Conservation (phyloP, 2,888 invertebrate species). For the Andrena praecox region DNA sequence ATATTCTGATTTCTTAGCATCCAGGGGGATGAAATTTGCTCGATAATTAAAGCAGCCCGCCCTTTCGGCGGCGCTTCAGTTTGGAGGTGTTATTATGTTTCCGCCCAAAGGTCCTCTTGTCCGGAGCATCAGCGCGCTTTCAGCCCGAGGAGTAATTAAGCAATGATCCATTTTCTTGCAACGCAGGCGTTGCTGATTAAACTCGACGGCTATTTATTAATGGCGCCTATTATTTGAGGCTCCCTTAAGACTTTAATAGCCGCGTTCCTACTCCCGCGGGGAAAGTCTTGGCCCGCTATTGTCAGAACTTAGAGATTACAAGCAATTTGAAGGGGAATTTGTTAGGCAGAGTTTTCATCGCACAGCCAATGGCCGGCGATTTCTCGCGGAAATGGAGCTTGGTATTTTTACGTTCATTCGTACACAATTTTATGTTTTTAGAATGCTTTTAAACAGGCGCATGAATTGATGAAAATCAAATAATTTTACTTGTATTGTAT, state of each 20-base stretch:
- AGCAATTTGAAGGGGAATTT: background rate
- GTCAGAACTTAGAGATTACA: background rate
- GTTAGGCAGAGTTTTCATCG: too few species aligned
- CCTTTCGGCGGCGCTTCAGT: slow-evolving; percentile 29
- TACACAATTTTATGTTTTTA: too few species aligned
- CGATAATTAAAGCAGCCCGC: slow-evolving; percentile 39
- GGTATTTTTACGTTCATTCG: too few species aligned
- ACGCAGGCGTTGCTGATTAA: background rate
- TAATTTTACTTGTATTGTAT: too few species aligned
- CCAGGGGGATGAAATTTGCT: slow-evolving; percentile 26
- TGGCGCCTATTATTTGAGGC: background rate
- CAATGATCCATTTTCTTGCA: slow-evolving; percentile 8
- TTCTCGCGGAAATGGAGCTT: too few species aligned
- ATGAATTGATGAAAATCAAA: too few species aligned
- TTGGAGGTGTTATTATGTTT: slow-evolving; percentile 25
- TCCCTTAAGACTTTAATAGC: background rate
- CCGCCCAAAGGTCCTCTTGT: background rate
- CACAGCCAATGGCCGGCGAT: too few species aligned
- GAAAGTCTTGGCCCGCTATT: background rate
- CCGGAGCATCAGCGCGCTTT: background rate
- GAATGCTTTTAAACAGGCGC: too few species aligned
- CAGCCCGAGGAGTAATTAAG: slow-evolving; percentile 8
- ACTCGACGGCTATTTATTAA: background rate
- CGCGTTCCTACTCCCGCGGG: background rate
- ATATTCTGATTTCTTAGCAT: slow-evolving; percentile 23